phyloP scores from a whole-genome alignment of 2,113 vertebrate genomes.

The Carassius gibelio region DNA sequence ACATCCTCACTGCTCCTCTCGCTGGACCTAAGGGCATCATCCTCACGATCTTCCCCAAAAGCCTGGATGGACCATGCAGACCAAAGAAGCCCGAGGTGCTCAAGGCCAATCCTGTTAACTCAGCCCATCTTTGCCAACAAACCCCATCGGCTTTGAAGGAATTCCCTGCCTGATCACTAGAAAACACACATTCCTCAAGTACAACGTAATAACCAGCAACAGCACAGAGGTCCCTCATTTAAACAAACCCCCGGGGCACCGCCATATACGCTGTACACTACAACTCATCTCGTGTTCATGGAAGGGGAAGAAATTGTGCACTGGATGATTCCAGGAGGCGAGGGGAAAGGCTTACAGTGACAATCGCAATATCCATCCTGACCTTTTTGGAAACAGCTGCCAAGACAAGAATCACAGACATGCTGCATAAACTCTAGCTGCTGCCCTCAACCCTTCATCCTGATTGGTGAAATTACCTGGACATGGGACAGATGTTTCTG shows the following conservation, averaged over 20 bases:
- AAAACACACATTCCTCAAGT: constrained; percentile 7
- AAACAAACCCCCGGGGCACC: constrained; percentile 56
- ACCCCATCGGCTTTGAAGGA: constrained; percentile 4
- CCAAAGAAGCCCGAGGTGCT: constrained; percentile 35
- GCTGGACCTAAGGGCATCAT: not conserved
- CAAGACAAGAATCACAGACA: not conserved
- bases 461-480: not conserved
- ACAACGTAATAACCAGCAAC: constrained; percentile 49
- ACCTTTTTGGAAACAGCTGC: not conserved
- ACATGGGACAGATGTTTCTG: not conserved
- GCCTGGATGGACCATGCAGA: constrained; percentile 1
- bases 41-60: not conserved
- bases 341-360: constrained; percentile 12
- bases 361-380: constrained; percentile 4
- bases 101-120: constrained; percentile 15
- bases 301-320: constrained; percentile 26
- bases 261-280: constrained; percentile 57
- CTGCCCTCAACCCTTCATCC: not conserved
- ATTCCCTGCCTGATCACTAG: not conserved
- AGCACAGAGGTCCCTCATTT: constrained; percentile 60
- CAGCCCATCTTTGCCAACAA: constrained; percentile 6
- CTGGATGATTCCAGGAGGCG: not conserved
- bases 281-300: constrained; percentile 12
- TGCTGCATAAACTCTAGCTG: not conserved
- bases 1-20: constrained; percentile 7